Evolutionary conservation across 2,113 vertebrate genomes (phyloP).

Genomic region (Jacana jacana): DNA sequence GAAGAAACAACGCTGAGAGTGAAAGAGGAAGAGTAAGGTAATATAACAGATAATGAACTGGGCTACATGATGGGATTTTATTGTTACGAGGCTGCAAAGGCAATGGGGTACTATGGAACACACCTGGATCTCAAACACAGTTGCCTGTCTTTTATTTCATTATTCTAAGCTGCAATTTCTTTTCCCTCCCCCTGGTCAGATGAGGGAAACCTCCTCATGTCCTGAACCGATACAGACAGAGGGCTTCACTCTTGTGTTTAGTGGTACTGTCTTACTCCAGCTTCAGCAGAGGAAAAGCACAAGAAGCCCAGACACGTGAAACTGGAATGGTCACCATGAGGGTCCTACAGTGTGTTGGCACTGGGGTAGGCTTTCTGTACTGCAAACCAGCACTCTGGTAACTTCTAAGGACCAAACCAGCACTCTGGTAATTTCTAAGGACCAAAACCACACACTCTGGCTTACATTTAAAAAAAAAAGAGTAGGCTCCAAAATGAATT

Average conservation of each 20-base stretch:
- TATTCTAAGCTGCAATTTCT: neutral
- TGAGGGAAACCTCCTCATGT: neutral
- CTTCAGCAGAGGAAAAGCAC: neutral
- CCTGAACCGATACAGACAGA: neutral
- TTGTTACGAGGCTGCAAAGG: neutral
- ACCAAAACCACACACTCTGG: neutral
- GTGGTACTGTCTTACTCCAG: neutral
- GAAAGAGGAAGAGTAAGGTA: slow-evolving; percentile 35
- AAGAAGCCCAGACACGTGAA: neutral
- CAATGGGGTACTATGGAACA: neutral
- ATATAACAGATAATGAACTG: slow-evolving; percentile 14
- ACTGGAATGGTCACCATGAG: neutral
- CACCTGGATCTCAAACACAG: neutral
- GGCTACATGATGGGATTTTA: neutral
- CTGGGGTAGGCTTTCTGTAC: neutral
- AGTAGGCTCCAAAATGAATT: neutral
- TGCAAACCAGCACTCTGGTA: neutral
- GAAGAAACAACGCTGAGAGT: neutral
- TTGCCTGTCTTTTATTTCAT: neutral
- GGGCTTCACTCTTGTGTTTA: neutral
- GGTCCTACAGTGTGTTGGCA: neutral
- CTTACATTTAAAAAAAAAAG: neutral
- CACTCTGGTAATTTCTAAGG: neutral
- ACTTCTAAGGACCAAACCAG: neutral
- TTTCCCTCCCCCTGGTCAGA: neutral